Evolutionary conservation across 1,140 invertebrate genomes (phyloP), one percentile per base, ranked within the genome.

Genomic region (Metopolophium dirhodum): DNA sequence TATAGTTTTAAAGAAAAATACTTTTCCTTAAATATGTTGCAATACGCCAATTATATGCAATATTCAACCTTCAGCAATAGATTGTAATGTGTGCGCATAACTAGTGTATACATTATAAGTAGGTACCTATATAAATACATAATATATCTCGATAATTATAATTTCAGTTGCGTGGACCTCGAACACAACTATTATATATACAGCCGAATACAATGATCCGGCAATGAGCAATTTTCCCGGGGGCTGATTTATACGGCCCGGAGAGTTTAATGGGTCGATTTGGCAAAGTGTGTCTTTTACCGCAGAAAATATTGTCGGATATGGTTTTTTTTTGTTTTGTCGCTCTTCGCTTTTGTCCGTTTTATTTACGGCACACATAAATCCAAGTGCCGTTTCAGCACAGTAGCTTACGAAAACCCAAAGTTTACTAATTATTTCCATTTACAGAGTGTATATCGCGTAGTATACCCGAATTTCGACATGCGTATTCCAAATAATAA

Each of bases 371-470:
- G 8, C 37, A 9, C 37, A 85, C 83, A 41, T 85, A 85, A 41
- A 85, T 85, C 41, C 35, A 41, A 85, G 23, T 26, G 23, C 83
- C 35, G 37, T 85, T 41, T 85, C 22, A 41, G 37, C 83, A 41
- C 83, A 83, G 37, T 22, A 37, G 35, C 82, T 83, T 83, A 41
- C 82, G 2, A 41, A 77, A 45, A 47, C 85, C 26, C 41, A n/a
- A 86, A 86, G 23, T 86, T 86, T 47, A 86, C 85, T 86, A 86
- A 86, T 86, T 47, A 86, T 86, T 86, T 30, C 37, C 83, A 41
- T 41, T 85, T 41, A 85, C 11, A 77, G 14, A 41, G 22, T 37
- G 41, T 83, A 83, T 41, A 37, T 37, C 30, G n/a, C 23, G 35
- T 23, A 83, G 82, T 83, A 7, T 83, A 2, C 41, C 22, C 22